phyloP scores from a whole-genome alignment of 2,888 invertebrate species.

The Gryllus longicercus region DNA sequence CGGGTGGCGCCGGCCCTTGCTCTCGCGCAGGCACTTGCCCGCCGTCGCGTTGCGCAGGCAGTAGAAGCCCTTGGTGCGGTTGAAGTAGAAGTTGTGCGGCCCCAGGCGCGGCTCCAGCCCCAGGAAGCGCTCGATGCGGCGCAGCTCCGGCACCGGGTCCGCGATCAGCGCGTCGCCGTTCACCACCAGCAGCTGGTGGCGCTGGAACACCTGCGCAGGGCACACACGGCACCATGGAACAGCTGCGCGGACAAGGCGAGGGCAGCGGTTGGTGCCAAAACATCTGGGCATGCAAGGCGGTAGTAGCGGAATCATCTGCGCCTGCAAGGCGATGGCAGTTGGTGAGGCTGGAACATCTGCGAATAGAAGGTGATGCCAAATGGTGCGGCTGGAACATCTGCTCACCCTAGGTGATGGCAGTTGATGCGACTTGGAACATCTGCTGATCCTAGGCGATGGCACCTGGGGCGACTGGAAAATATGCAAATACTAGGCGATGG shows the following conservation, averaged over 20 bases:
- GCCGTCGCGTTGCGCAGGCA: conserved; percentile 55
- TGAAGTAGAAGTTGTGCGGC: conserved; percentile 90
- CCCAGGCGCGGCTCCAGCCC: conserved; percentile 62
- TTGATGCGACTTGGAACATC: no score
- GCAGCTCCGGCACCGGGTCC: conserved; percentile 83
- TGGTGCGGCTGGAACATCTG: no score
- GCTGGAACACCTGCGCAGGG: conserved; percentile 21
- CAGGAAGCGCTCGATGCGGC: conserved; percentile 82
- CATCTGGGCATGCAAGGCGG: no score
- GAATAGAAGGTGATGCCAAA: no score
- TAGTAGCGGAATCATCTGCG: no score
- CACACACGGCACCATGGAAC: not conserved
- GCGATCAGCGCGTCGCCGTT: conserved; percentile 90
- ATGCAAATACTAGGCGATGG: no score
- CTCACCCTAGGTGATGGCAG: no score
- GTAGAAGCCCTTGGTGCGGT: conserved; percentile 94
- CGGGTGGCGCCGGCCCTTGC: conserved; percentile 82
- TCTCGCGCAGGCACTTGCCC: conserved; percentile 79
- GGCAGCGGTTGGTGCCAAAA: no score
- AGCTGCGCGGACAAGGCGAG: not conserved
- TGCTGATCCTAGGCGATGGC: no score
- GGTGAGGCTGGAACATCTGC: no score
- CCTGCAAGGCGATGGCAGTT: no score
- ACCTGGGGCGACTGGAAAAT: no score
- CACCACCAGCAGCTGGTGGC: conserved; percentile 76